Percentiles rank a stretch among this genome's conserved stretches.
Conservation (phyloP, 2,888 invertebrate species). For the Lasiommata megera region DNA sequence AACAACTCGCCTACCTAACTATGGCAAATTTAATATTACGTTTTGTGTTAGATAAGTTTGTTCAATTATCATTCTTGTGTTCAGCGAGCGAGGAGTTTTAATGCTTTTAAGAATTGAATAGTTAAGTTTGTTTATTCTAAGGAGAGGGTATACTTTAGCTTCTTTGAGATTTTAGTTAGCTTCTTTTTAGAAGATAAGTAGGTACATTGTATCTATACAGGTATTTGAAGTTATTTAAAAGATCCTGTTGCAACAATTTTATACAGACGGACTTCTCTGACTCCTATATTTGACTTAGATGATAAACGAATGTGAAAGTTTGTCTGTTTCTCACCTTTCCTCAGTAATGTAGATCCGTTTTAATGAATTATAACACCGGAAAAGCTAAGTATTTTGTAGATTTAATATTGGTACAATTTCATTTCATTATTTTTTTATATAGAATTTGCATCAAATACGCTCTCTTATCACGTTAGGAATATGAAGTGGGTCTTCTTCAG, state of each 20-base stretch:
- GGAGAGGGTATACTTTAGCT: slow-evolving; percentile 18
- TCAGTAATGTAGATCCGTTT: too few relatives aligned
- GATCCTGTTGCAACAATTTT: neutral
- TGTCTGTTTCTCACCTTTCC: too few relatives aligned
- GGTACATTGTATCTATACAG: neutral
- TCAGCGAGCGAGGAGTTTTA: neutral
- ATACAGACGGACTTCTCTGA: neutral
- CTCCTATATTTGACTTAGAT: too few relatives aligned
- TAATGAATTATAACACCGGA: too few relatives aligned
- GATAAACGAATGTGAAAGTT: too few relatives aligned
- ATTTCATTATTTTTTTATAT: too few relatives aligned
- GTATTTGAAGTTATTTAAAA: neutral
- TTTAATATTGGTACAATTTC: too few relatives aligned
- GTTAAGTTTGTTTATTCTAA: neutral
- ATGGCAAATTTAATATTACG: slow-evolving; percentile 5
- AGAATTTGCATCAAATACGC: too few relatives aligned
- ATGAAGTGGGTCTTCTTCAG: too few relatives aligned
- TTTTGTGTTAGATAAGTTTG: neutral
- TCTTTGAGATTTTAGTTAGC: slow-evolving; percentile 7
- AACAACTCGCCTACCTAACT: slow-evolving; percentile 13
- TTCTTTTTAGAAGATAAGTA: neutral
- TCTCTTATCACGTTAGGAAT: too few relatives aligned
- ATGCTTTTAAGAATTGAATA: neutral
- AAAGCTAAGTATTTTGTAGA: too few relatives aligned
- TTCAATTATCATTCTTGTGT: neutral